phyloP scores from a whole-genome alignment of 2,797 vertebrate species.

The Eurystomus glaucurus region DNA sequence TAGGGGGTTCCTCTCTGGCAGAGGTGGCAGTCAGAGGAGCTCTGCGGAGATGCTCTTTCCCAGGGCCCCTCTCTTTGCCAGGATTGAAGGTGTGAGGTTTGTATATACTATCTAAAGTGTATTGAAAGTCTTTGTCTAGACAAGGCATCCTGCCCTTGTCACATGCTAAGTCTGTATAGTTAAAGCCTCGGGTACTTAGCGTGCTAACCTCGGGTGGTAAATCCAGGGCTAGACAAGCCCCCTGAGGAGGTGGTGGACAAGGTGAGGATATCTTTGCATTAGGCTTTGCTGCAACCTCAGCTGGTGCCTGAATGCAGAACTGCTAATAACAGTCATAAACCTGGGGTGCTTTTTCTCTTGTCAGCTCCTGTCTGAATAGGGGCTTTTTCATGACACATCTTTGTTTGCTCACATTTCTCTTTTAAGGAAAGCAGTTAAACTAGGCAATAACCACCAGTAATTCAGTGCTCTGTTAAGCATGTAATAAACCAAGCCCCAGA shows the following conservation, averaged over 20 bases:
- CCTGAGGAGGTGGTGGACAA: neutral
- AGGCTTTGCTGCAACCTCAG: neutral
- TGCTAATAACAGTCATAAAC: neutral
- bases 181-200: neutral
- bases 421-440: conserved; percentile 61
- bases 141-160: neutral
- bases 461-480: conserved; percentile 66
- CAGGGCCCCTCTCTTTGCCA: neutral
- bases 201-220: neutral
- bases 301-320: neutral
- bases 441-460: conserved; percentile 45
- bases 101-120: neutral
- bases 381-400: conserved; percentile 51
- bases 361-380: conserved; percentile 62
- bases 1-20: accelerated
- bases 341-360: conserved; percentile 30
- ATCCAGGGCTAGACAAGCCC: conserved; percentile 37
- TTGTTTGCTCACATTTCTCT: conserved; percentile 70
- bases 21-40: neutral
- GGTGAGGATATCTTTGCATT: conserved; percentile 45
- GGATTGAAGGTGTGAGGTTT: neutral
- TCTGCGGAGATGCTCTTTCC: neutral
- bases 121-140: conserved; percentile 27
- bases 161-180: neutral
- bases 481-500: conserved; percentile 58